phyloP scores from a whole-genome alignment of 2,797 vertebrate genomes.

The Arctocebus calabarensis region DNA sequence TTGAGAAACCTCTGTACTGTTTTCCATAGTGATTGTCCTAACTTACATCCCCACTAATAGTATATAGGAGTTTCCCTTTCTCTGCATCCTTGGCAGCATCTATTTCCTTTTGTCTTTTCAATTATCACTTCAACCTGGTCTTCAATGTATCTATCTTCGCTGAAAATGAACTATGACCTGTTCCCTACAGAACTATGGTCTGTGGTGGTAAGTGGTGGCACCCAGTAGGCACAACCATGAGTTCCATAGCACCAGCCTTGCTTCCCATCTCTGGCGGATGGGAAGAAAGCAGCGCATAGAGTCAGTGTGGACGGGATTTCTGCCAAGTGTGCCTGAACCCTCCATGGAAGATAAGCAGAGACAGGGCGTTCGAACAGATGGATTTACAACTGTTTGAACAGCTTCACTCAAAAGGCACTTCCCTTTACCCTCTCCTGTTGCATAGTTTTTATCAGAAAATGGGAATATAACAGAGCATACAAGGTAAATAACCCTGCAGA shows the following conservation, averaged over 20 bases:
- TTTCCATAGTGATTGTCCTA: too few relatives aligned
- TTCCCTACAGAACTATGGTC: neutral
- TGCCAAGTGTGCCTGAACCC: neutral
- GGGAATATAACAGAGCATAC: neutral
- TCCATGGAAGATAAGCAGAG: neutral
- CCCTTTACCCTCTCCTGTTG: neutral
- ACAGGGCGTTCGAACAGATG: neutral
- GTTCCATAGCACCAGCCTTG: neutral
- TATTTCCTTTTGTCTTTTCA: too few relatives aligned
- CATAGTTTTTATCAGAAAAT: conserved; percentile 18
- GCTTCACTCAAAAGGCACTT: neutral
- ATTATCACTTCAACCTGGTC: neutral
- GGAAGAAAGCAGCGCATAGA: neutral
- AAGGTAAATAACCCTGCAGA: neutral
- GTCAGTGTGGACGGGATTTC: neutral
- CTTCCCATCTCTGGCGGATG: neutral
- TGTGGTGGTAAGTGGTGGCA: neutral
- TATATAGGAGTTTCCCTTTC: too few relatives aligned
- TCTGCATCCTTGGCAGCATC: too few relatives aligned
- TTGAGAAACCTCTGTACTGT: too few relatives aligned
- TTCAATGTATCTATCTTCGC: neutral
- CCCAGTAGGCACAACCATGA: neutral
- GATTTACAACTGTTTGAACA: neutral
- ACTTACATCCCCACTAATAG: too few relatives aligned
- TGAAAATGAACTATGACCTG: neutral